Evolutionary conservation across 2,888 invertebrate genomes (phyloP).

Genomic region (Spilarctia lutea): DNA sequence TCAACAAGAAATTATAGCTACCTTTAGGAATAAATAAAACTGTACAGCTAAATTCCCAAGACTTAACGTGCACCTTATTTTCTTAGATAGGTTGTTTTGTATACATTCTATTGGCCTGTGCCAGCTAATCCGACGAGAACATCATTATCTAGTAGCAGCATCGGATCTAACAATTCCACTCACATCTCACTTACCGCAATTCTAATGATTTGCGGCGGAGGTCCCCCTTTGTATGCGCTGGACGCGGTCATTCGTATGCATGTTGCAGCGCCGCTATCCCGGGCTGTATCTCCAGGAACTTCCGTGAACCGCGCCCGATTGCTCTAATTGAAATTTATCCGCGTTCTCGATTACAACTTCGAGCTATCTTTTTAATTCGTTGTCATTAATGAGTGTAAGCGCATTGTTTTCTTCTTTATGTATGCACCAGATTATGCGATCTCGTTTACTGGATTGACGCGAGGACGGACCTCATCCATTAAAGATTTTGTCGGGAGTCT

Average conservation of each 20-base stretch:
- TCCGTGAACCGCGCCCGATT: constrained; percentile 78
- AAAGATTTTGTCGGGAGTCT: constrained; percentile 80
- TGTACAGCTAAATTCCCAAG: constrained; percentile 15
- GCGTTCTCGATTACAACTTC: constrained; percentile 61
- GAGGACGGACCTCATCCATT: constrained; percentile 83
- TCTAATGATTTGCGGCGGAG: constrained; percentile 83
- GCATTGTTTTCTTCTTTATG: constrained; percentile 68
- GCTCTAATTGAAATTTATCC: constrained; percentile 84
- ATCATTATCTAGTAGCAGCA: constrained; percentile 73
- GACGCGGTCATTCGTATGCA: constrained; percentile 71
- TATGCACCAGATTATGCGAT: constrained; percentile 79
- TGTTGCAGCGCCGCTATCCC: constrained; percentile 68
- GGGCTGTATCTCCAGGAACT: constrained; percentile 72
- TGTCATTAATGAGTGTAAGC: constrained; percentile 72
- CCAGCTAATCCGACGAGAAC: constrained; percentile 72
- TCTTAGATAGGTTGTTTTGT: constrained; percentile 39
- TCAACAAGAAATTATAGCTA: constrained; percentile 44
- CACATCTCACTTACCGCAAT: constrained; percentile 84
- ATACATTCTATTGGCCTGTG: constrained; percentile 61
- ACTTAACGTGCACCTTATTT: constrained; percentile 44
- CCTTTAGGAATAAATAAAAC: constrained; percentile 34
- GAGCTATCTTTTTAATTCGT: constrained; percentile 59
- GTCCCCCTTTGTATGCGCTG: constrained; percentile 80
- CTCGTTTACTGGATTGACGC: constrained; percentile 82
- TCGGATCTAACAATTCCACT: constrained; percentile 76